phyloP scores from a whole-genome alignment of 2,113 vertebrate species.

The Cynopterus brachyotis region DNA sequence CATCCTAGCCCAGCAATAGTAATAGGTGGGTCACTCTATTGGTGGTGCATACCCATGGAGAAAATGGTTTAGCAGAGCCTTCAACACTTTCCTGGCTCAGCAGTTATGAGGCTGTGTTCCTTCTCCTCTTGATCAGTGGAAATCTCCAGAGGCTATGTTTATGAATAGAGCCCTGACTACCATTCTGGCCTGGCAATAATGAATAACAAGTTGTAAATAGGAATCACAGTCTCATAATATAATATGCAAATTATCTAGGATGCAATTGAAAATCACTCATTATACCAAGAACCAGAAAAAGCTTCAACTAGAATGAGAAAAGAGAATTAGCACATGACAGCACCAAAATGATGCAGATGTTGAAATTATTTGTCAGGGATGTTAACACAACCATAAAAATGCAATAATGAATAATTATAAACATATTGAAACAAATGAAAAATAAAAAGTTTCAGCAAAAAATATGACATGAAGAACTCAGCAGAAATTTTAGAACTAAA shows the following conservation, averaged over 20 bases:
- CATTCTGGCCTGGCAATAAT: not conserved
- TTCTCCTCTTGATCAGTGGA: not conserved
- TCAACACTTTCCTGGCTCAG: not conserved
- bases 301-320: conserved; percentile 20
- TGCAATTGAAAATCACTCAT: conserved; percentile 43
- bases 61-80: not conserved
- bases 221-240: not conserved
- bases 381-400: conserved; percentile 42
- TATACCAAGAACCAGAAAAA: conserved; percentile 23
- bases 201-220: conserved; percentile 24
- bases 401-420: conserved; percentile 21
- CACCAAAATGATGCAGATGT: conserved; percentile 11
- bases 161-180: not conserved
- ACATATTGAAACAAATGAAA: conserved; percentile 31
- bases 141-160: not conserved
- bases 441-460: conserved; percentile 22
- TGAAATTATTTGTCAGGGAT: conserved; percentile 27
- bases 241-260: conserved; percentile 10
- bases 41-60: too few species aligned
- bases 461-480: not conserved
- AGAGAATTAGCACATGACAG: conserved; percentile 3
- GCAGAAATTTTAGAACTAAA: conserved; percentile 26
- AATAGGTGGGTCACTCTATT: too few species aligned
- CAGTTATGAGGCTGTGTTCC: not conserved
- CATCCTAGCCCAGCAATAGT: not conserved